Evolutionary conservation across 2,888 invertebrate species (phyloP), one percentile per base, ranked within the genome.

Genomic region (Troglohyphantes excavatus): DNA sequence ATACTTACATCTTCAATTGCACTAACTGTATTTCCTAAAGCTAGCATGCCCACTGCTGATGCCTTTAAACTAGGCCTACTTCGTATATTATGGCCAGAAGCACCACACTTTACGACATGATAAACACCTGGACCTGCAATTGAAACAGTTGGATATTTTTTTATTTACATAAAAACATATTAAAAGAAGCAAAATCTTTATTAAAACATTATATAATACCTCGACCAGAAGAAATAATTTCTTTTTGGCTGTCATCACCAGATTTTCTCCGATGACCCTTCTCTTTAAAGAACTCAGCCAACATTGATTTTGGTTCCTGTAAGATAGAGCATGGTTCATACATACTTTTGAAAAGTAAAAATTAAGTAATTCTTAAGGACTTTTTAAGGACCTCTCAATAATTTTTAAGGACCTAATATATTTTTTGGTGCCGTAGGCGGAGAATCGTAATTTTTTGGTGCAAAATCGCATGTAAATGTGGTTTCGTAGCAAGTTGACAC

Each of bases 21-120:
- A 63, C 94, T 95, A 84, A 96, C 94, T 79, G 94, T 94, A 93
- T 96, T 96, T 27, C 96, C 96, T 90, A 96, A 94, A 1, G 95
- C 95, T 27, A 96, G 93, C 94, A 95, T 95, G 33, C 96, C 96
- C 46, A 96, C 95, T 13, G 96, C 95, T 2, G 95, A 94, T 2
- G 96, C 96, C 93, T 95, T 95, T 75, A 96, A 93, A 92, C 95
- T 95, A 5, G 96, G 96, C 90, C 95, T 94, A 90, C 95, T 95
- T 70, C 96, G 94, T 68, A 96, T 95, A 93, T 96, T 96, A 93
- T 96, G 96, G 0, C 96, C 96, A 23, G 96, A 96, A 43, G 96
- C 96, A 0, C 96, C 96, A 93, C 96, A 96, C 92, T 96, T 96
- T 6, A 96, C 95, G 19, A 96, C 96, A 91, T 95, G 95, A 92